These are phyloP conservation scores for Hemicordylus capensis DNA, from an alignment of 2,113 vertebrate genomes.

Conservation along the genomic window DNA sequence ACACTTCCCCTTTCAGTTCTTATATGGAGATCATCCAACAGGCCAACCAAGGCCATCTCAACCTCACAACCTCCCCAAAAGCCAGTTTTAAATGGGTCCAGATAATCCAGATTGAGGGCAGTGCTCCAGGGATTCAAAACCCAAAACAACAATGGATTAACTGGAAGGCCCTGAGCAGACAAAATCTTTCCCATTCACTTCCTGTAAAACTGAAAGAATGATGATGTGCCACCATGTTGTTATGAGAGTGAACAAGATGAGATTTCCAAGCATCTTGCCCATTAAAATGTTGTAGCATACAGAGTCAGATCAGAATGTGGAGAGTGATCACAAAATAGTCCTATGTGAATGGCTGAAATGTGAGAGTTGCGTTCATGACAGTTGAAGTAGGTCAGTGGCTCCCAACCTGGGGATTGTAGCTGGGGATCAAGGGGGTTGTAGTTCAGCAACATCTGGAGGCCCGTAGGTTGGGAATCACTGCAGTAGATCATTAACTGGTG, in stretches of 20 bases:
- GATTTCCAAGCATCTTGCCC: neutral
- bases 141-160: neutral
- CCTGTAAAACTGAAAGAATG: neutral
- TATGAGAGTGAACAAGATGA: neutral
- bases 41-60: too few species aligned
- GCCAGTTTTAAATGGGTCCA: too few species aligned
- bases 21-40: too few species aligned
- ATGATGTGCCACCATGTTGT: neutral
- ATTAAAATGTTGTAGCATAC: neutral
- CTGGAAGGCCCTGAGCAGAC: neutral
- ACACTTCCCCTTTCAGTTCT: too few species aligned
- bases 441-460: too few species aligned
- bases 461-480: too few species aligned
- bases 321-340: neutral
- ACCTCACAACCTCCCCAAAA: too few species aligned
- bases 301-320: neutral
- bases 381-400: neutral
- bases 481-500: neutral
- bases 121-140: neutral
- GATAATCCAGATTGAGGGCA: neutral
- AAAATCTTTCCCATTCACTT: neutral
- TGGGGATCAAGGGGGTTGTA: too few species aligned
- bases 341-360: too few species aligned
- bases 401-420: too few species aligned
- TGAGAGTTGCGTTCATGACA: neutral